Evolutionary conservation across 2,113 vertebrate genomes (phyloP).

Genomic region (Dinomys branickii): DNA sequence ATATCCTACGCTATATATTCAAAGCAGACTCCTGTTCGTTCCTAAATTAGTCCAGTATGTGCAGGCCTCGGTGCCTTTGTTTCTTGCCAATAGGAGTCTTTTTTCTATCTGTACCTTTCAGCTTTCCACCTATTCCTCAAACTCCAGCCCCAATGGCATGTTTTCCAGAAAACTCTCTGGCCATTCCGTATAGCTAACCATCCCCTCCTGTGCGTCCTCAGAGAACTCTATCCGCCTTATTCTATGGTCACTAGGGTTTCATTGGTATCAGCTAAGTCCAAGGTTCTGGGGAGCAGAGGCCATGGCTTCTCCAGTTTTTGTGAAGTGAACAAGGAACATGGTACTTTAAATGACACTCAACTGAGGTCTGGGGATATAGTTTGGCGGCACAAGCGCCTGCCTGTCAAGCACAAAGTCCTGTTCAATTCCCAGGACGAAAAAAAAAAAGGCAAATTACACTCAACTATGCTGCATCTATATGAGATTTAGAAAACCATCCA

Average conservation of each 20-base stretch:
- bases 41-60: slow-evolving; percentile 14
- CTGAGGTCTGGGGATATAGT: no score
- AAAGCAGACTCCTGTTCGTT: slow-evolving; percentile 18
- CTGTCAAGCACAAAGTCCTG: no score
- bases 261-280: not conserved
- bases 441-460: not conserved
- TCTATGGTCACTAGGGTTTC: not conserved
- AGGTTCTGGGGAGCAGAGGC: not conserved
- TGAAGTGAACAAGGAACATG: not conserved
- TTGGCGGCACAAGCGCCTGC: no score
- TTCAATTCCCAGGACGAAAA: no score
- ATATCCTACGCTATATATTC: not conserved
- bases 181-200: not conserved
- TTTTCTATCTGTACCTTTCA: slow-evolving; percentile 52
- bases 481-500: slow-evolving; percentile 39
- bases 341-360: not conserved
- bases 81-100: not conserved
- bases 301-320: not conserved
- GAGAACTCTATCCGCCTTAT: not conserved
- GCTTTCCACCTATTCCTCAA: slow-evolving; percentile 23
- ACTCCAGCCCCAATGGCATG: not conserved
- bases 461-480: not conserved
- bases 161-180: not conserved
- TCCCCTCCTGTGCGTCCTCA: not conserved
- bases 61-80: not conserved